Conservation (phyloP, 2,113 vertebrate genomes). For the Leucopsar rothschildi region DNA sequence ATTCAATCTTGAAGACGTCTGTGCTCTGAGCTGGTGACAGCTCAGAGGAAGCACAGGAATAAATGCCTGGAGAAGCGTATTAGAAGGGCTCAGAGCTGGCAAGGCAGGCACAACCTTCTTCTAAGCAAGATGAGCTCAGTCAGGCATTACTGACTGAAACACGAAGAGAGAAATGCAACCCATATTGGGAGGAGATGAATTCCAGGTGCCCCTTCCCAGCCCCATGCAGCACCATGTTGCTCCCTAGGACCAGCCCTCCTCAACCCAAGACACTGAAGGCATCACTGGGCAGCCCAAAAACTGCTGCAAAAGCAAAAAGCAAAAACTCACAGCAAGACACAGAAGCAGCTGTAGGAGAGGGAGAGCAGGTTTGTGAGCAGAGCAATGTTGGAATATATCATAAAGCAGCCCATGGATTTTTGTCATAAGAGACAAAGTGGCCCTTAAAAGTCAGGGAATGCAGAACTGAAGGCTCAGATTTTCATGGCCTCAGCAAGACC, state of each 20-base stretch:
- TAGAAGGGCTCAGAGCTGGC: not conserved
- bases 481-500: not conserved
- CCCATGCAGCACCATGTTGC: accelerated
- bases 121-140: not conserved
- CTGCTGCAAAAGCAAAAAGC: not conserved
- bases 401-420: not conserved
- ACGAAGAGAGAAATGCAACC: not conserved
- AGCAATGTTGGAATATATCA: not conserved
- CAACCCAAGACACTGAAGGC: not conserved
- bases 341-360: not conserved
- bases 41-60: not conserved
- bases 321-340: not conserved
- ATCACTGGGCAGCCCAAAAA: not conserved
- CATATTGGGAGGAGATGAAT: not conserved
- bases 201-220: not conserved
- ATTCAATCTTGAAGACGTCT: not conserved
- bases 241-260: not conserved
- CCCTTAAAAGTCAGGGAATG: not conserved
- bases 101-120: not conserved
- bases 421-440: not conserved
- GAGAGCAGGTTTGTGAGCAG: not conserved
- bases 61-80: not conserved
- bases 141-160: not conserved
- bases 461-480: not conserved
- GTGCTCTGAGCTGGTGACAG: not conserved